These are phyloP conservation scores for Sinosuthora webbiana DNA, from an alignment of 2,113 vertebrate species.

Conservation along the genomic window DNA sequence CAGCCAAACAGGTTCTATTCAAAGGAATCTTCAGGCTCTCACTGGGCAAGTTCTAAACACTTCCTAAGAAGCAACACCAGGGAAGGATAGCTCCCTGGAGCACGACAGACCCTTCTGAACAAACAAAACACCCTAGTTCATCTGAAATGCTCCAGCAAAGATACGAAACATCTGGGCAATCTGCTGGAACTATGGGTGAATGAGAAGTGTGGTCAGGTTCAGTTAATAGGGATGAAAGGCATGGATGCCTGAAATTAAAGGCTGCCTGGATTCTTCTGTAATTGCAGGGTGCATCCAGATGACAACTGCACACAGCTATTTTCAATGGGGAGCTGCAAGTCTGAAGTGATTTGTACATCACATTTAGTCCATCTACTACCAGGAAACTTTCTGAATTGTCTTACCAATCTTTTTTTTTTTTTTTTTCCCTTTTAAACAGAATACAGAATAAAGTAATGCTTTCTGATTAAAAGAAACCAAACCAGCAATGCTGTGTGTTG, in stretches of 20 bases:
- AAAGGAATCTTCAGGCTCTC: background rate
- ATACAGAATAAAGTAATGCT: background rate
- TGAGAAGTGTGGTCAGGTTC: background rate
- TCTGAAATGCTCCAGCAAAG: background rate
- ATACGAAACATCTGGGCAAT: background rate
- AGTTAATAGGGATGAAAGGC: background rate
- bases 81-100: background rate
- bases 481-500: background rate
- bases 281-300: slow-evolving; percentile 7
- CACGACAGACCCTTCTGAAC: background rate
- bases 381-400: background rate
- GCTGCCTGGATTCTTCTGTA: slow-evolving; percentile 19
- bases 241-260: slow-evolving; percentile 22
- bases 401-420: background rate
- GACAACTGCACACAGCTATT: background rate
- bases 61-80: background rate
- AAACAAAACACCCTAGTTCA: background rate
- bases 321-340: background rate
- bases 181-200: background rate
- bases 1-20: background rate
- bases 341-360: background rate
- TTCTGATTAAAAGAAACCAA: background rate
- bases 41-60: background rate
- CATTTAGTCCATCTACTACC: background rate
- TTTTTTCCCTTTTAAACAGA: background rate